Evolutionary conservation across 92 coral and sea anemone genomes (phyloP).

Genomic region (Umimayanthus kanabou): DNA sequence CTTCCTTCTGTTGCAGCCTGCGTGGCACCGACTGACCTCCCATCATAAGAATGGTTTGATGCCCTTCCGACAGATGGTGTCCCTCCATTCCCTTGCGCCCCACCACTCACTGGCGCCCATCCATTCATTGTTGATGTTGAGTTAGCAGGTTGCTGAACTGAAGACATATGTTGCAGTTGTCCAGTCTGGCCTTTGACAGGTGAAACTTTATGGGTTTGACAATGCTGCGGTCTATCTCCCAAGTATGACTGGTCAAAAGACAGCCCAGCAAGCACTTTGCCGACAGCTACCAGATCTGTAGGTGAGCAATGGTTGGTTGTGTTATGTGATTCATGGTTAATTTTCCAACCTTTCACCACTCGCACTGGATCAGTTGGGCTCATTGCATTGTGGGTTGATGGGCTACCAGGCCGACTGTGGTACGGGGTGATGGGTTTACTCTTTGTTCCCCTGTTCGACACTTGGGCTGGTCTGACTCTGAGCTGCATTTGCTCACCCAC

Average conservation of each 20-base stretch:
- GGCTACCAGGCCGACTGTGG: neutral
- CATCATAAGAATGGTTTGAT: neutral
- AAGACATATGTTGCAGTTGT: no score
- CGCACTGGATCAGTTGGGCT: neutral
- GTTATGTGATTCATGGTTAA: neutral
- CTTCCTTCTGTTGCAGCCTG: neutral
- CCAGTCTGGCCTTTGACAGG: no score
- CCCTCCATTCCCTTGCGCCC: neutral
- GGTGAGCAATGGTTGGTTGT: neutral
- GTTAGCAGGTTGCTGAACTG: neutral
- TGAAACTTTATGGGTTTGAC: no score
- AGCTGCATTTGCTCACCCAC: constrained; percentile 40
- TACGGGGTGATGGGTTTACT: neutral
- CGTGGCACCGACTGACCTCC: constrained; percentile 9
- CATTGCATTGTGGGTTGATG: neutral
- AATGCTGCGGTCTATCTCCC: no score
- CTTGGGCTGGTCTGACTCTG: constrained; percentile 15
- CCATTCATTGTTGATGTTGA: neutral
- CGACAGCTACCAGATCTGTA: constrained; percentile 5
- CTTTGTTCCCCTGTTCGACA: neutral
- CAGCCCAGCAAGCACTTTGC: neutral
- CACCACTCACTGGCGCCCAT: neutral
- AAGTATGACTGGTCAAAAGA: neutral
- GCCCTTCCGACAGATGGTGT: neutral
- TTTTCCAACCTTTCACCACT: neutral